A percentile compares a stretch with the other conserved stretches of the same genome.
phyloP scores from a whole-genome alignment of 1,140 invertebrate species.

The Metopolophium dirhodum region DNA sequence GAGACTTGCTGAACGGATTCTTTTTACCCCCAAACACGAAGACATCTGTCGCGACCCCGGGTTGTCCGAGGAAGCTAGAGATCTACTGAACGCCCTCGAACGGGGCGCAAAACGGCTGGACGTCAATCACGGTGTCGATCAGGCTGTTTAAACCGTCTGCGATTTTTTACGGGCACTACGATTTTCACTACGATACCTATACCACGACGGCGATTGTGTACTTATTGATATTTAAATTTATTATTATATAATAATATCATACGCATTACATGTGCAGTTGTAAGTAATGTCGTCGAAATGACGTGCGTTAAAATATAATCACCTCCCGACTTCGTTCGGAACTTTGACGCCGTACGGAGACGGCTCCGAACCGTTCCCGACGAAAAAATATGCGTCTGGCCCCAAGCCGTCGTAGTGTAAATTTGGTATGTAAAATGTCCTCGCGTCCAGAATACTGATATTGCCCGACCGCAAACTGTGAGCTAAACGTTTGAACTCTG shows the following conservation, averaged over 20 bases:
- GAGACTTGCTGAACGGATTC: neutral
- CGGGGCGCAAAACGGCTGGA: neutral
- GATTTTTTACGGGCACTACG: neutral
- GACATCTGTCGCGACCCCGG: neutral
- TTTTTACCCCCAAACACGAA: neutral
- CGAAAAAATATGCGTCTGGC: constrained; percentile 92
- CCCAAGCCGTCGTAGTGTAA: constrained; percentile 89
- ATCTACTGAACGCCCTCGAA: neutral
- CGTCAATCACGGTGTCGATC: neutral
- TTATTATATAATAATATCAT: neutral
- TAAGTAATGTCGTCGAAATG: neutral
- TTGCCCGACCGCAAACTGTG: constrained; percentile 89
- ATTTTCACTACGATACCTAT: neutral
- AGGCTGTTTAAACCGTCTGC: neutral
- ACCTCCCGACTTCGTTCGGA: constrained; percentile 83
- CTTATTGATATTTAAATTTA: neutral
- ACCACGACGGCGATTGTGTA: neutral
- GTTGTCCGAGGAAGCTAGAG: neutral
- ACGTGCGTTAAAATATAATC: constrained; percentile 40
- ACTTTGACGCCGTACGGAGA: constrained; percentile 85
- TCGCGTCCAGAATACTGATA: constrained; percentile 87
- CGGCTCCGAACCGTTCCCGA: constrained; percentile 83
- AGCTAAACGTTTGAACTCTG: constrained; percentile 83
- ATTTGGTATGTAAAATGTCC: constrained; percentile 92
- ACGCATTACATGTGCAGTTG: neutral